phyloP scores from a whole-genome alignment of 23 tunicate species.

The Pegea sp. region DNA sequence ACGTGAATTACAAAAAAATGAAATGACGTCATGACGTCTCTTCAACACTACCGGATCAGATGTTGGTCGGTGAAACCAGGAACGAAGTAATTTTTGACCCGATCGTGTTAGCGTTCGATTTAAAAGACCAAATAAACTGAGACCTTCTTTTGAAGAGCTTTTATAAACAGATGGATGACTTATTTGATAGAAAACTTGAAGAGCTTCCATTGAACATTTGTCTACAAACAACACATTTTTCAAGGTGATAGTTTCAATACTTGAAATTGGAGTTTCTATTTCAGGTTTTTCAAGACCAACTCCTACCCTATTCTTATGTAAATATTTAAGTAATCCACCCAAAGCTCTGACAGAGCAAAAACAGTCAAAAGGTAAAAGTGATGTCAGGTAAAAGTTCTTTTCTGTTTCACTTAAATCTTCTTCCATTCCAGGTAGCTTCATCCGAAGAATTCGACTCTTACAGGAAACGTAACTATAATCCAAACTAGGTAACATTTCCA shows the following conservation, averaged over 20 bases:
- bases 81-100: slow-evolving; percentile 25
- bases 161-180: slow-evolving; percentile 67
- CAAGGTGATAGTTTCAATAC: slow-evolving; percentile 19
- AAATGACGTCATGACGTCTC: slow-evolving; percentile 45
- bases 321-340: slow-evolving; percentile 57
- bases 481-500: slow-evolving; percentile 37
- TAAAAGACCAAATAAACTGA: slow-evolving; percentile 59
- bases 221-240: slow-evolving; percentile 38
- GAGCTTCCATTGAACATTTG: slow-evolving; percentile 21
- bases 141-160: slow-evolving; percentile 35
- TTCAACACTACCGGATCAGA: slow-evolving; percentile 15
- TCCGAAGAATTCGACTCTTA: slow-evolving; percentile 21
- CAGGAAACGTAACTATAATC: slow-evolving; percentile 34
- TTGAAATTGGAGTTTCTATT: slow-evolving; percentile 25
- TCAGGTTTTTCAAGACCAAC: slow-evolving; percentile 31
- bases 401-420: slow-evolving; percentile 36
- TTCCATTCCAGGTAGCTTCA: slow-evolving; percentile 38
- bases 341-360: slow-evolving; percentile 28
- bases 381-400: slow-evolving; percentile 21
- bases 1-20: slow-evolving; percentile 18
- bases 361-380: slow-evolving; percentile 37
- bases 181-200: slow-evolving; percentile 44
- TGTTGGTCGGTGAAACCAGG: slow-evolving; percentile 72
- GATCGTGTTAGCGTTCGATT: slow-evolving; percentile 37
- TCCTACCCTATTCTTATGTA: slow-evolving; percentile 44